Conservation (phyloP, 2,888 invertebrate genomes). For the Unio delphinus region DNA sequence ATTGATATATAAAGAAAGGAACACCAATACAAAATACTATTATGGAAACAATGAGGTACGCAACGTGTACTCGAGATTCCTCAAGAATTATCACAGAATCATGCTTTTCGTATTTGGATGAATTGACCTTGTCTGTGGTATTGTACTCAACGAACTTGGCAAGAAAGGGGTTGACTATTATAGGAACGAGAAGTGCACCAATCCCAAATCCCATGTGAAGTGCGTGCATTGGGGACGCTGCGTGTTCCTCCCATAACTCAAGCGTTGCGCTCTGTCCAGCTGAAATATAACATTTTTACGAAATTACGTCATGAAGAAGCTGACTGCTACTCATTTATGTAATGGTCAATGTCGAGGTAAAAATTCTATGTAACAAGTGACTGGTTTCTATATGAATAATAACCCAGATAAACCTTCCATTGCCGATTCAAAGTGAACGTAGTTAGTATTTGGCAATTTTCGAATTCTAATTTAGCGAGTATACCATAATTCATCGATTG, state of each 20-base stretch:
- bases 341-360: too few relatives aligned
- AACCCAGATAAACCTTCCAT: too few relatives aligned
- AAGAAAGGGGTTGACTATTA: slow-evolving; percentile 44
- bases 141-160: slow-evolving; percentile 3
- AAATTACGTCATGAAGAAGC: too few relatives aligned
- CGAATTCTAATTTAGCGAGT: too few relatives aligned
- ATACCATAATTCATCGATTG: too few relatives aligned
- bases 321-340: too few relatives aligned
- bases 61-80: slow-evolving; percentile 25
- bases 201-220: slow-evolving; percentile 53
- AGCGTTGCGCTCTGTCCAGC: slow-evolving; percentile 44
- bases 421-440: too few relatives aligned
- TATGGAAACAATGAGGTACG: slow-evolving; percentile 27
- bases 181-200: slow-evolving; percentile 45
- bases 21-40: slow-evolving; percentile 18
- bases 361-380: too few relatives aligned
- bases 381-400: too few relatives aligned
- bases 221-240: slow-evolving; percentile 46
- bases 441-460: too few relatives aligned
- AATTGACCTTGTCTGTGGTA: too few relatives aligned
- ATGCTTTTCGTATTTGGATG: too few relatives aligned
- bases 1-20: slow-evolving; percentile 28
- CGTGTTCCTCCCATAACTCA: slow-evolving; percentile 42
- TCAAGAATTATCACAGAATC: slow-evolving; percentile 10
- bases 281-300: slow-evolving; percentile 17